phyloP scores from a whole-genome alignment of 2,888 invertebrate genomes.

The Cactoblastis cactorum region DNA sequence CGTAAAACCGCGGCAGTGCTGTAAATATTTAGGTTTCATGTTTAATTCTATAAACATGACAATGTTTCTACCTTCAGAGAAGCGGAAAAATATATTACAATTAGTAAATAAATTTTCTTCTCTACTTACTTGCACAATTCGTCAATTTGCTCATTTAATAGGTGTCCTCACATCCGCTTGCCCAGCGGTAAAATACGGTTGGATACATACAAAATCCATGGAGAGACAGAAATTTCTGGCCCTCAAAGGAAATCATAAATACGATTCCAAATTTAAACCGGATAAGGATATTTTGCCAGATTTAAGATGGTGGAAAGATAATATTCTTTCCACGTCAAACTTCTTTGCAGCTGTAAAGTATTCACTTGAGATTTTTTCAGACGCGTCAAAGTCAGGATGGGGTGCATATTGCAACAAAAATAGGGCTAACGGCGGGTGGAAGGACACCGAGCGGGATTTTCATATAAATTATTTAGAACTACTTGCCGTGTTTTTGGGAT shows the following conservation, averaged over 20 bases:
- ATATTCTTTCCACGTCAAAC: neutral
- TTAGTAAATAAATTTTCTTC: neutral
- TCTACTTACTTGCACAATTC: neutral
- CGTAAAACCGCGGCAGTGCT: neutral
- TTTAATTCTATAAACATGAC: neutral
- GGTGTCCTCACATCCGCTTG: neutral
- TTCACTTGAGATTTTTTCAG: neutral
- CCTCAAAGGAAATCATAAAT: neutral
- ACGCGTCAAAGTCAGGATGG: neutral
- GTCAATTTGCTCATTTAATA: neutral
- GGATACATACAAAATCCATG: neutral
- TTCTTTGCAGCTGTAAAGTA: neutral
- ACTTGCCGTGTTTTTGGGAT: neutral
- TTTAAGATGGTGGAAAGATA: neutral
- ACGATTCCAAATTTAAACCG: neutral
- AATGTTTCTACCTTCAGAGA: neutral
- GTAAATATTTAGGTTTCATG: conserved; percentile 1
- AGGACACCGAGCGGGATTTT: neutral
- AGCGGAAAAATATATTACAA: neutral
- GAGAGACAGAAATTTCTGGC: neutral
- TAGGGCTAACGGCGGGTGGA: neutral
- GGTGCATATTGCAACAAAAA: neutral
- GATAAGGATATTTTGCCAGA: neutral
- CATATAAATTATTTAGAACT: neutral
- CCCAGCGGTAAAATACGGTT: neutral